phyloP scores from a whole-genome alignment of 2,797 vertebrate genomes.

The Ispidina lecontei region DNA sequence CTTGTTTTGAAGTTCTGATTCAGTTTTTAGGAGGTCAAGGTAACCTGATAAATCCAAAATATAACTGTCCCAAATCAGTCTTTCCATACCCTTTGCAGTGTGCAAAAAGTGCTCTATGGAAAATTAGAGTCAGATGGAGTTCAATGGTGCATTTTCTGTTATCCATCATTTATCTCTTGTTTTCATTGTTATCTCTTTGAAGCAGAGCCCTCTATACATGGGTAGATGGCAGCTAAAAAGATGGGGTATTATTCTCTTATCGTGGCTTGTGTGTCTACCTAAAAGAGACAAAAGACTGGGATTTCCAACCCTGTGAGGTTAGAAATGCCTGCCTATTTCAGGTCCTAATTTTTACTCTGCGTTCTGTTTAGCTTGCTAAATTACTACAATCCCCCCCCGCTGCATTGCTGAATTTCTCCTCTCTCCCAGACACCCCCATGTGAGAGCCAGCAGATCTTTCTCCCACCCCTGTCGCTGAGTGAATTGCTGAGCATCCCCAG shows the following conservation, averaged over 20 bases:
- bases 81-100: neutral
- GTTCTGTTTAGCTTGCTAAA: neutral
- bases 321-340: neutral
- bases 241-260: neutral
- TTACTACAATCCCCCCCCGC: neutral
- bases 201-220: neutral
- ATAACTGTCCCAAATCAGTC: neutral
- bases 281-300: neutral
- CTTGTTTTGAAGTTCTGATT: neutral
- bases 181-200: neutral
- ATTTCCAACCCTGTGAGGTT: neutral
- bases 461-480: neutral
- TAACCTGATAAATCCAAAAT: neutral
- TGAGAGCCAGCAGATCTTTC: neutral
- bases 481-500: neutral
- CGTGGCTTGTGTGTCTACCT: neutral
- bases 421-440: accelerated
- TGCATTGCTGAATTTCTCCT: neutral
- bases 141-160: neutral
- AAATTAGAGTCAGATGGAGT: neutral
- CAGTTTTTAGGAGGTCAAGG: neutral
- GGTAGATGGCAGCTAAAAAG: neutral
- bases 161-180: neutral
- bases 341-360: neutral
- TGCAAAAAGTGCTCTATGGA: neutral